Evolutionary conservation across 1,140 invertebrate genomes (phyloP).

Genomic region (Drosophila seguyi): DNA sequence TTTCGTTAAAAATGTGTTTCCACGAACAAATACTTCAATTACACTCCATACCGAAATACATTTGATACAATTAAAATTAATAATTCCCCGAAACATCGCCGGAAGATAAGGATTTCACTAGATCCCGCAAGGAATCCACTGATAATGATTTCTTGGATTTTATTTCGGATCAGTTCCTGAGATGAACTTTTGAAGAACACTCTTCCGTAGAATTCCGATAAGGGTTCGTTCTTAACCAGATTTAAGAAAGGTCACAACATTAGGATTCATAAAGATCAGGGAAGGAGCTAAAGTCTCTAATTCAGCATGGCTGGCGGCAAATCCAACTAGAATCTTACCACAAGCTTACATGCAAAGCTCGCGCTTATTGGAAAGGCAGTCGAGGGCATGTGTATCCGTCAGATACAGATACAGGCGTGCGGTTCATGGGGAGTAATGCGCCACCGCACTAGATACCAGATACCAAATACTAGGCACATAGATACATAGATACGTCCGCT

Average conservation of each 20-base stretch:
- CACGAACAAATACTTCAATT: background rate
- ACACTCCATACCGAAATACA: background rate
- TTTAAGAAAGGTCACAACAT: background rate
- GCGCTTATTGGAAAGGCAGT: conserved; percentile 37
- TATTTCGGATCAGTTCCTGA: background rate
- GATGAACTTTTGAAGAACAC: background rate
- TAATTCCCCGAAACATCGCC: background rate
- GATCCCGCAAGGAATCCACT: background rate
- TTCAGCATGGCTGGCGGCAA: background rate
- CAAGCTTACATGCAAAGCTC: conserved; percentile 19
- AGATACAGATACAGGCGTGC: conserved; percentile 33
- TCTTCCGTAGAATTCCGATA: conserved; percentile 4
- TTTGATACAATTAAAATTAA: background rate
- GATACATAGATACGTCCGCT: conserved; percentile 69
- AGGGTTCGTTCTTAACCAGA: background rate
- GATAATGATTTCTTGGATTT: conserved; percentile 2
- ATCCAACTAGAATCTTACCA: conserved; percentile 6
- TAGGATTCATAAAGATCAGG: background rate
- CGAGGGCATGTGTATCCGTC: conserved; percentile 42
- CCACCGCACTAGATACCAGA: conserved; percentile 56
- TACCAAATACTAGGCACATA: conserved; percentile 53
- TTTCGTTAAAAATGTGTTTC: background rate
- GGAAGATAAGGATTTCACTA: background rate
- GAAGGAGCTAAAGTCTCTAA: background rate
- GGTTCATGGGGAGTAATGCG: conserved; percentile 49